A percentile compares a stretch with the other conserved stretches of the same genome.
phyloP scores from a whole-genome alignment of 1,140 invertebrate species.

The Cydia splendana region DNA sequence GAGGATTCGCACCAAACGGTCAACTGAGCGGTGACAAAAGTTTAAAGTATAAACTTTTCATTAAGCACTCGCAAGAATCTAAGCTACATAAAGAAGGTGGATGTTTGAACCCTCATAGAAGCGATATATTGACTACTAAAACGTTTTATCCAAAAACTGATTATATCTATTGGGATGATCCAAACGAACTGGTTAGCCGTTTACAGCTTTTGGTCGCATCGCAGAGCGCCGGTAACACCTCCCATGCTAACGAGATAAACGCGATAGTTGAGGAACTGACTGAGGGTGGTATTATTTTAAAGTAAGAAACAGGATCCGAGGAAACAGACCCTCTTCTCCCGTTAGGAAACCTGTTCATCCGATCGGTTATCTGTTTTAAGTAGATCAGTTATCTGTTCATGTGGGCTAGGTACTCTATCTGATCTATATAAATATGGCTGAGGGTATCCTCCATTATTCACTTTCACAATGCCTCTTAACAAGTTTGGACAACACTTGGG shows the following conservation, averaged over 20 bases:
- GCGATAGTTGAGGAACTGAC: slow-evolving; percentile 61
- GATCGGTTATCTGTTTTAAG: too few species aligned
- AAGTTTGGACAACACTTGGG: slow-evolving; percentile 1
- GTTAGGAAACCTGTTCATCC: too few species aligned
- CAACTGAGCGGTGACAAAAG: not conserved
- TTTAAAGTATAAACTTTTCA: not conserved
- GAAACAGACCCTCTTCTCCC: too few species aligned
- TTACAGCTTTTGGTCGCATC: slow-evolving; percentile 51
- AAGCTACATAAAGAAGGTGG: not conserved
- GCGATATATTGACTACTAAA: not conserved
- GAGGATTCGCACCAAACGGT: not conserved
- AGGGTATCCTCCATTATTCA: too few species aligned
- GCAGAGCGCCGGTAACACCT: slow-evolving; percentile 53
- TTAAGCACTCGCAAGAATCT: not conserved
- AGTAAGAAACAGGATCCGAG: too few species aligned
- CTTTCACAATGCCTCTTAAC: not conserved
- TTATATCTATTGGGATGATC: slow-evolving; percentile 41
- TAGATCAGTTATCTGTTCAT: too few species aligned
- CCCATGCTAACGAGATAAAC: slow-evolving; percentile 64
- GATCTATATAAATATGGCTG: too few species aligned
- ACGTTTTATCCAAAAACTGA: slow-evolving; percentile 33
- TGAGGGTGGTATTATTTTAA: slow-evolving; percentile 17
- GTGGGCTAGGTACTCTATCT: too few species aligned
- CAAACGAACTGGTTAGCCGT: slow-evolving; percentile 36
- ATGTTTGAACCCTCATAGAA: not conserved